Evolutionary conservation across 1,140 invertebrate species (phyloP), one percentile per base, ranked within the genome.

Genomic region (Eriocheir sinensis): DNA sequence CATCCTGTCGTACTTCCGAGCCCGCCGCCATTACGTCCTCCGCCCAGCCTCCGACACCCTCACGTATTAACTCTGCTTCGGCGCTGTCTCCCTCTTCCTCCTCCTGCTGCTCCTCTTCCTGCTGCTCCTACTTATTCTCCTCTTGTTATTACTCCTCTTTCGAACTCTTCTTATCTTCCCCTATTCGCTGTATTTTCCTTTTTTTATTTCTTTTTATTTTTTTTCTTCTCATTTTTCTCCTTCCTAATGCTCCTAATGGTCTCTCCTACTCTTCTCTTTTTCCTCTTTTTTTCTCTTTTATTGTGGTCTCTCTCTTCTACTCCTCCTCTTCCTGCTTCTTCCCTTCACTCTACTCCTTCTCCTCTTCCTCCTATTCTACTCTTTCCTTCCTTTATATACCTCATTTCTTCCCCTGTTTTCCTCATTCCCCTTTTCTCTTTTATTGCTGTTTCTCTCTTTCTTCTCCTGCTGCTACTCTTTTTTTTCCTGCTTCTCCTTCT

Each of bases 1-100:
- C 83, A 86, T 86, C 83, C 34, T 86, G 60, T 72, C 60, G 60
- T 72, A 72, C 60, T 72, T 72, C 60, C 60, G 60, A 72, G 60
- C 60, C n/a, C n/a, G n/a, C 60, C 60, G 60, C 27, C n/a, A 72
- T 72, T n/a, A 72, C 60, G 60, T 72, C 60, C 60, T 72, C 60
- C 60, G 60, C 60, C 60, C 27, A 48, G 12, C 60, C 60, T 72
- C 60, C n/a, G 60, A 72, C 60, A 72, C 60, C 60, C 60, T 72
- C 60, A 72, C 60, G 27, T n/a, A 72, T 72, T 72, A 72, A 72
- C 60, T 72, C 60, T 72, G 60, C 60, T 88, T 88, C 44, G 40
- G n/a, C 38, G 0, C 32, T 34, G 21, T 91, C 40, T 32, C 17
- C 6, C 30, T 17, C 72, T 27, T 38, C 53, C 9, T 91, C 30